These are phyloP conservation scores for Oligia latruncula DNA, from an alignment of 2,888 invertebrate genomes.

Conservation along the genomic window DNA sequence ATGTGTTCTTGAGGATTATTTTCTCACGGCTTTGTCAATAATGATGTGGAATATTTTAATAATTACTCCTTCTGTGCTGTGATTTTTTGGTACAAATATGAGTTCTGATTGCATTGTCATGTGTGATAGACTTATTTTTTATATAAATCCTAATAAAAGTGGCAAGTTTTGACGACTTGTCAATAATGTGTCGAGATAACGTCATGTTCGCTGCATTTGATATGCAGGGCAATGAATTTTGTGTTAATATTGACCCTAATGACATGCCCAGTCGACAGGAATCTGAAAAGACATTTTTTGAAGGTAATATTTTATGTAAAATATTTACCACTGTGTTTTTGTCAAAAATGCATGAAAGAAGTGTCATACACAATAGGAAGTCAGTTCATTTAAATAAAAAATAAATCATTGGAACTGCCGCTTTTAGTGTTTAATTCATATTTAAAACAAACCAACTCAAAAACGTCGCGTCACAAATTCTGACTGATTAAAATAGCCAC, in stretches of 20 bases:
- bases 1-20: slow-evolving; percentile 67
- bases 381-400: neutral
- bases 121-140: slow-evolving; percentile 26
- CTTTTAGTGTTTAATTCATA: neutral
- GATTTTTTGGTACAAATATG: slow-evolving; percentile 44
- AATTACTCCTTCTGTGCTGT: slow-evolving; percentile 45
- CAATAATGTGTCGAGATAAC: slow-evolving; percentile 70
- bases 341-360: neutral
- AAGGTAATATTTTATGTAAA: neutral
- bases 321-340: neutral
- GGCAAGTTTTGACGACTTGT: slow-evolving; percentile 64
- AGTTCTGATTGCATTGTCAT: slow-evolving; percentile 38
- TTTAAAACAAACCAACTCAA: neutral
- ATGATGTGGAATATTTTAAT: slow-evolving; percentile 60
- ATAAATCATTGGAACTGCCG: neutral
- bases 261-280: neutral
- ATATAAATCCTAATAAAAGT: slow-evolving; percentile 47
- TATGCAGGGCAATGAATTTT: slow-evolving; percentile 45
- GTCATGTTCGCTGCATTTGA: slow-evolving; percentile 57
- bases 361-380: neutral
- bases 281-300: neutral
- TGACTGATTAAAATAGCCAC: neutral
- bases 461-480: neutral
- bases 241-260: slow-evolving; percentile 1
- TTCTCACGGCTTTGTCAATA: slow-evolving; percentile 75